Evolutionary conservation across 2,888 invertebrate genomes (phyloP).

Genomic region (Peribatodes rhomboidaria): DNA sequence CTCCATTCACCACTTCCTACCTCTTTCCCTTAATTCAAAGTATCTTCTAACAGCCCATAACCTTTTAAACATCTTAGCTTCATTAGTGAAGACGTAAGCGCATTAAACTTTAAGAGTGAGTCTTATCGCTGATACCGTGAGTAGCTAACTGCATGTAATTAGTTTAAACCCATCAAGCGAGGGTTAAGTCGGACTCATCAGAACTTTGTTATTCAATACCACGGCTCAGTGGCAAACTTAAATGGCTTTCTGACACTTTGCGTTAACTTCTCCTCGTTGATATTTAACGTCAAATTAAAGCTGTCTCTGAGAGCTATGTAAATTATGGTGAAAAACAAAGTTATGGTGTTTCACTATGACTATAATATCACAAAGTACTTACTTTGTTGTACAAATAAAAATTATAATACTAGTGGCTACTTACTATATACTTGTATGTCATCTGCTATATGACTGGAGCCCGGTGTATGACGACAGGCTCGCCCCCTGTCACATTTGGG

Average conservation of each 20-base stretch:
- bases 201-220: constrained; percentile 39
- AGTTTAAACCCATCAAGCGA: constrained; percentile 29
- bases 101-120: constrained; percentile 5
- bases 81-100: constrained; percentile 13
- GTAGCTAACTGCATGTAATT: constrained; percentile 40
- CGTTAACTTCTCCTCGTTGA: constrained; percentile 28
- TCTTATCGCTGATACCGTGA: background rate
- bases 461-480: too few relatives aligned
- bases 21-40: background rate
- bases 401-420: too few relatives aligned
- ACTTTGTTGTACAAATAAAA: too few relatives aligned
- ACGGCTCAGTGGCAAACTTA: constrained; percentile 29
- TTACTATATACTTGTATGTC: too few relatives aligned
- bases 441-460: too few relatives aligned
- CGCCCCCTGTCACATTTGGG: too few relatives aligned
- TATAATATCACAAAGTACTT: background rate
- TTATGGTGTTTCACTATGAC: background rate
- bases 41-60: constrained; percentile 2
- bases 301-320: constrained; percentile 10
- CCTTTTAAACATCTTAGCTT: constrained; percentile 2
- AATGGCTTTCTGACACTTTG: constrained; percentile 37
- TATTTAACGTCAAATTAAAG: constrained; percentile 24
- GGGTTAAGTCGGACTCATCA: constrained; percentile 16
- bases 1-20: background rate
- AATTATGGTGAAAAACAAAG: background rate